These are phyloP conservation scores for Tachina grossa DNA, from an alignment of 2,888 invertebrate species.

Conservation along the genomic window DNA sequence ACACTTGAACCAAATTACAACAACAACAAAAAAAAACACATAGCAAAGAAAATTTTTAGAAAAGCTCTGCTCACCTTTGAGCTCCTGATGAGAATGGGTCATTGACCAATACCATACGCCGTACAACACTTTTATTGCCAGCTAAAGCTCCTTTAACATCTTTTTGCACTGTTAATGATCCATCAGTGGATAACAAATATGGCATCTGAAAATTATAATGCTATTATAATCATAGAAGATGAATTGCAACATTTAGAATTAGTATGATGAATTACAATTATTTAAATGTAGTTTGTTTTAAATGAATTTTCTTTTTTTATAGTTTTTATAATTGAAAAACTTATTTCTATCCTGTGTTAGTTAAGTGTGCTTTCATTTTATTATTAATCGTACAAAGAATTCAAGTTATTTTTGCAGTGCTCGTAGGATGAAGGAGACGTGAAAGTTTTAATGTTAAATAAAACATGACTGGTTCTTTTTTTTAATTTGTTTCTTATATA, in stretches of 20 bases:
- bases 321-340: constrained; percentile 12
- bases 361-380: not conserved
- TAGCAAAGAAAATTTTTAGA: constrained; percentile 2
- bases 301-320: constrained; percentile 43
- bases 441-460: not conserved
- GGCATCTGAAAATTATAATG: constrained; percentile 81
- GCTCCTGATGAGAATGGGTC: constrained; percentile 81
- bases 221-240: constrained; percentile 68
- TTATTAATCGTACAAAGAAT: not conserved
- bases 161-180: constrained; percentile 82
- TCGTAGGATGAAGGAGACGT: constrained; percentile 19
- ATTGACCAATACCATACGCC: constrained; percentile 83
- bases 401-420: constrained; percentile 40
- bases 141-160: constrained; percentile 82
- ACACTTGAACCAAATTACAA: not conserved
- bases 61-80: constrained; percentile 78
- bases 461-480: not conserved
- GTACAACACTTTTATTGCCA: constrained; percentile 82
- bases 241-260: constrained; percentile 68
- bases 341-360: not conserved
- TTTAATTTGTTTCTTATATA: not conserved
- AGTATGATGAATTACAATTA: constrained; percentile 64
- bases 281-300: constrained; percentile 32
- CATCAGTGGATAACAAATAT: constrained; percentile 82
- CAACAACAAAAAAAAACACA: constrained; percentile 11